Evolutionary conservation across 2,888 invertebrate genomes (phyloP).

Genomic region (Stenolophus ochropezus): DNA sequence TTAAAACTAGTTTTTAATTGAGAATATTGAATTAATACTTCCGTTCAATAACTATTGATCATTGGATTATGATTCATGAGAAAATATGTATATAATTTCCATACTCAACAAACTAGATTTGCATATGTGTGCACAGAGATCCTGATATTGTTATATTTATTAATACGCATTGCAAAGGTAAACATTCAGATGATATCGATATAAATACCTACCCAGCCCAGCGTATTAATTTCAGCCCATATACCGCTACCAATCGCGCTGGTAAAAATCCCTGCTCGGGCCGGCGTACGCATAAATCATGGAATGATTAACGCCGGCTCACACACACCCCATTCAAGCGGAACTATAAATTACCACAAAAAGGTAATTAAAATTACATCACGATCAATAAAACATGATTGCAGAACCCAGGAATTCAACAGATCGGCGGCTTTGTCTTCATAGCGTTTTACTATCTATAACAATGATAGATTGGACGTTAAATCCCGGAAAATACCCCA

Average conservation of each 20-base stretch:
- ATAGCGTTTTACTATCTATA: neutral
- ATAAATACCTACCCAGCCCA: conserved; percentile 6
- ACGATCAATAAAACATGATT: conserved; percentile 47
- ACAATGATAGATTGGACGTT: neutral
- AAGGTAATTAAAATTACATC: conserved; percentile 50
- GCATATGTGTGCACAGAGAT: neutral
- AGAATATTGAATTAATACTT: neutral
- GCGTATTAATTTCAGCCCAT: conserved; percentile 18
- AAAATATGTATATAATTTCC: neutral
- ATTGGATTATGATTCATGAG: neutral
- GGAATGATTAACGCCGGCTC: conserved; percentile 40
- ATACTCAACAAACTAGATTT: neutral
- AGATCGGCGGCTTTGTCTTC: too few relatives aligned
- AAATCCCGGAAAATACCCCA: neutral
- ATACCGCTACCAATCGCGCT: neutral
- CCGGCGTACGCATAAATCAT: conserved; percentile 40
- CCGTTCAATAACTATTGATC: neutral
- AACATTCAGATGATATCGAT: conserved; percentile 10
- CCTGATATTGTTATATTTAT: neutral
- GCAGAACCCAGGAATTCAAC: conserved; percentile 16
- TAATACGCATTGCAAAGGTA: neutral
- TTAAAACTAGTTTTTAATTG: neutral
- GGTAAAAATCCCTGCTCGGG: conserved; percentile 11
- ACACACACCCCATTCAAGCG: conserved; percentile 37
- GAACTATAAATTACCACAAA: conserved; percentile 50